Base-by-base conservation (phyloP, 2,113 vertebrate species). In the Lampris incognitus region DNA sequence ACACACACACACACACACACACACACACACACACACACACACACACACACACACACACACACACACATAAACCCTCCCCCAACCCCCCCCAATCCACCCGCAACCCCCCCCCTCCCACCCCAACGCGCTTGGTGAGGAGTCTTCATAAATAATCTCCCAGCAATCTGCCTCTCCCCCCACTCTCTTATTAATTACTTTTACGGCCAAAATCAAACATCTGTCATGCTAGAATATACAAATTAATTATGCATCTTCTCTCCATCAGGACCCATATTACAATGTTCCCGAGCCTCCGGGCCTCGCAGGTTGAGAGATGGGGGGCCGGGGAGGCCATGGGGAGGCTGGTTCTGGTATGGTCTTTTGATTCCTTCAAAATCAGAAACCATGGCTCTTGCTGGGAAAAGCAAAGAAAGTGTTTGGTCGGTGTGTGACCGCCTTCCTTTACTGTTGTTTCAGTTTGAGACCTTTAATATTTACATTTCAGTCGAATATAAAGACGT, bases 121-220 rank as follows among this genome's bases (percentile, higher is more conserved):
- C 79, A 78, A 79, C 74, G 41, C 79, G 85, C 88, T 87, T 85
- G 36, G 78, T 66, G 86, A 89, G 89, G 92, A 93, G 88, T 91
- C 92, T 93, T 92, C 92, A 94, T 94, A 94, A 94, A 95, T 95
- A 94, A 95, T 94, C 93, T 91, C 92, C 86, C 90, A 90, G 92
- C 91, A 94, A 94, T 94, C 92, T 94, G 94, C 93, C 88, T 93
- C 89, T 92, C 87, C 88, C 88, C 90, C 85, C 76, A 85, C 92
- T 89, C 90, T 91, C 87, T 92, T 94, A 94, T 94, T 94, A 94
- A 95, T 93, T 94, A 92, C 87, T 94, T 94, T 94, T 93, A 94
- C 72, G 38, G 89, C 93, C 94, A 93, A 94, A 94, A 94, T 94
- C 91, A 93, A 94, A 95, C 93, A 94, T 94, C 94, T 95, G 94